Base-by-base conservation (phyloP, 2,888 invertebrate species). In the Theretra japonica region DNA sequence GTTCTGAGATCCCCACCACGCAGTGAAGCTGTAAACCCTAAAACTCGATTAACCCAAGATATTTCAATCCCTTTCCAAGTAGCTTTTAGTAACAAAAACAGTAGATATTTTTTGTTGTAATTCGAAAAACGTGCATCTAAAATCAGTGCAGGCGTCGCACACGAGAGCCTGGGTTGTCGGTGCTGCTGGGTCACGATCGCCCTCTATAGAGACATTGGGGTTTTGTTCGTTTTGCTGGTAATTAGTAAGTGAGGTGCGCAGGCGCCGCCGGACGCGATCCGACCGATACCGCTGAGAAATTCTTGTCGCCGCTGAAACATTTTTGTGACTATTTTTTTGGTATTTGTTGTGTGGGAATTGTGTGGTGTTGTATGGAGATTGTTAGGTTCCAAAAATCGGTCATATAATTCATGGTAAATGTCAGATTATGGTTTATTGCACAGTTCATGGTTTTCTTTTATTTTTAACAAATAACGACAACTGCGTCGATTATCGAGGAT, bases 221-320 rank as follows among this genome's bases (percentile, higher is more conserved):
- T 71, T 72, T 72, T 72, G 59, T 23, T 72, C 60, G 33, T 72
- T 72, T 72, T 72, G 59, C 72, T 57, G 77, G 83, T 86, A 86
- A 86, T 86, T 86, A 86, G 86, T 79, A 75, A 80, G 77, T 78
- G 77, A 76, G 73, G 74, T 75, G 81, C 80, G 80, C 81, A 83
- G 81, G 83, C 86, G 83, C 80, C 81, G 78, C 30, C 23, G 28
- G 59, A 53, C 33, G 68, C 41, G 72, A 72, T 72, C 72, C 53
- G 23, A 17, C 33, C 19, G 69, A 72, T 72, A 72, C 23, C 23
- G 53, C 53, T 69, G 25, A 69, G 30, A 65, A 65, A 65, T 65
- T 65, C 65, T 65, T 65, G 65, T 65, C 65, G 65, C 48, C 48
- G 41, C 21, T 62, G 62, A 33, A 41, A 62, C n/a, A 41, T 33